Conservation (phyloP, 1,140 invertebrate genomes). For the Sycobia sp. region DNA sequence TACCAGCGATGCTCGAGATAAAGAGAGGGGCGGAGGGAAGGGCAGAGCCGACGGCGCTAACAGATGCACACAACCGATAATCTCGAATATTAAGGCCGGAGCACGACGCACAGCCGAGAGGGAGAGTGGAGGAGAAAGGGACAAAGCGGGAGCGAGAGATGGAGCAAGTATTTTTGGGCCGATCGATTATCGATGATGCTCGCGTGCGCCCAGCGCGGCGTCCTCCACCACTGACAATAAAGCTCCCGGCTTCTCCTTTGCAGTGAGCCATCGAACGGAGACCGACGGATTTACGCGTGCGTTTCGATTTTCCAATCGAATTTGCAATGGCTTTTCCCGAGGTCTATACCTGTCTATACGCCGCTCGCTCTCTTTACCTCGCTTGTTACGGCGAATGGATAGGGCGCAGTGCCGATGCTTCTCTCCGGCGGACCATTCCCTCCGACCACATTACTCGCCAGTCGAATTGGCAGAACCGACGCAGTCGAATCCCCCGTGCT, state of each 20-base stretch:
- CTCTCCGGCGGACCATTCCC: too few species aligned
- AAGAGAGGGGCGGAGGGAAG: too few species aligned
- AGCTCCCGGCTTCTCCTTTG: not conserved
- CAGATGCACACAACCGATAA: conserved; percentile 15
- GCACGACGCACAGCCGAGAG: not conserved
- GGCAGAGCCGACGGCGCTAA: too few species aligned
- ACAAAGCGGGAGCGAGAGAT: not conserved
- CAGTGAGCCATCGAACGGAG: not conserved
- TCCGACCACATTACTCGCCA: too few species aligned
- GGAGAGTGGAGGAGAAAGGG: too few species aligned
- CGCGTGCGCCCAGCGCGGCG: not conserved
- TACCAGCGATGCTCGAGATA: too few species aligned
- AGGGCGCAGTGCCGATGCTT: too few species aligned
- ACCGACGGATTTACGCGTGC: not conserved
- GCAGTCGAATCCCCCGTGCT: too few species aligned
- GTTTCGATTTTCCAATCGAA: conserved; percentile 18
- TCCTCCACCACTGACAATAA: not conserved
- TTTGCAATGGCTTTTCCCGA: not conserved
- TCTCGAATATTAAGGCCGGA: conserved; percentile 24
- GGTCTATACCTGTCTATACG: too few species aligned
- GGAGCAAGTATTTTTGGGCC: conserved; percentile 14
- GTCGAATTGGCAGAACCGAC: too few species aligned
- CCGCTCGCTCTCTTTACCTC: too few species aligned
- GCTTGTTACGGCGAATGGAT: too few species aligned
- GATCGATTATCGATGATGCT: conserved; percentile 28